A percentile compares a stretch with the other conserved stretches of the same genome.
phyloP scores from a whole-genome alignment of 2,113 vertebrate species.

The Pleuronectes platessa region DNA sequence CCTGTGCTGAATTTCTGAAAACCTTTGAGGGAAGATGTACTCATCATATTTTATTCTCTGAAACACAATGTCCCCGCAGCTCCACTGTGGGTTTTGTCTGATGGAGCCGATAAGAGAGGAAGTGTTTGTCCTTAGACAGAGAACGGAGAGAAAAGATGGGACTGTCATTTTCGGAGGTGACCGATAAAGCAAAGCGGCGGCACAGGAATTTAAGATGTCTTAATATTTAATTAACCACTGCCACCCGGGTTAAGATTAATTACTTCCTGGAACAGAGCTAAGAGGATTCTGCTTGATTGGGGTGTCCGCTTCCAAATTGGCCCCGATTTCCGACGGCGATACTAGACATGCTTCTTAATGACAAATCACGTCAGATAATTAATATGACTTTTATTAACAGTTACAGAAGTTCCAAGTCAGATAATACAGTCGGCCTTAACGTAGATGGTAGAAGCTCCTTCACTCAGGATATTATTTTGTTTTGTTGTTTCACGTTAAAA shows the following conservation, averaged over 20 bases:
- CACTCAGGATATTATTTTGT: too few species aligned
- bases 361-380: constrained; percentile 13
- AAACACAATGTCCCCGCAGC: constrained; percentile 16
- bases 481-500: not conserved
- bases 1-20: not conserved
- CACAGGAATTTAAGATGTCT: constrained; percentile 58
- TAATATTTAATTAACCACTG: constrained; percentile 73
- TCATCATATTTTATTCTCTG: not conserved
- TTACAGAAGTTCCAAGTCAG: not conserved
- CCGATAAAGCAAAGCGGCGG: constrained; percentile 55
- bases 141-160: constrained; percentile 26
- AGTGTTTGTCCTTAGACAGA: constrained; percentile 18
- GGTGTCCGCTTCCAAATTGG: constrained; percentile 45
- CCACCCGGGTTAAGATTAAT: constrained; percentile 69
- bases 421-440: not conserved
- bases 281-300: constrained; percentile 24
- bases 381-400: constrained; percentile 17
- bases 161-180: constrained; percentile 48
- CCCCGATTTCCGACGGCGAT: constrained; percentile 19
- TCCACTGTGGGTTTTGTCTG: not conserved
- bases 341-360: constrained; percentile 4
- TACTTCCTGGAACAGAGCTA: constrained; percentile 45
- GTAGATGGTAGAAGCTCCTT: not conserved
- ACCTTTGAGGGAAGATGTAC: not conserved
- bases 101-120: constrained; percentile 26